phyloP scores from a whole-genome alignment of 2,113 vertebrate genomes.

The Antechinus stuartii region DNA sequence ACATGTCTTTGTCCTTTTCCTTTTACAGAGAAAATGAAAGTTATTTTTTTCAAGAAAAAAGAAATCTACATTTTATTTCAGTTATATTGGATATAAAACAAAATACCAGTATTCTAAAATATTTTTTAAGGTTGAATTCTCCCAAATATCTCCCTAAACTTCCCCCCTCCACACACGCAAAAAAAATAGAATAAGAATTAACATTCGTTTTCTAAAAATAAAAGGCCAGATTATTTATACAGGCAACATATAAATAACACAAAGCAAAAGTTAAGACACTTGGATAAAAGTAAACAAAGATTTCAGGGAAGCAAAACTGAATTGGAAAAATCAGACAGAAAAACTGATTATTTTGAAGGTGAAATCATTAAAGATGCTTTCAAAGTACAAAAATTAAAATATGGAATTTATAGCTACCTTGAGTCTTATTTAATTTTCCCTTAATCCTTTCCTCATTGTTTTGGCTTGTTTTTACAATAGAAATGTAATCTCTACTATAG shows the following conservation, averaged over 20 bases:
- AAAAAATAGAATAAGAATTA: not conserved
- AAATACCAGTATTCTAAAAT: not conserved
- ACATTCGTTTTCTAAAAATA: not conserved
- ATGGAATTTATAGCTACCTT: conserved; percentile 4
- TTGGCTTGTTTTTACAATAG: not conserved
- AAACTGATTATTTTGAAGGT: not conserved
- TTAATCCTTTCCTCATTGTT: not conserved
- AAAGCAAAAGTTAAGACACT: not conserved
- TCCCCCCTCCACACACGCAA: not conserved
- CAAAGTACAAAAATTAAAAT: not conserved
- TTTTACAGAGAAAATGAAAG: conserved; percentile 19
- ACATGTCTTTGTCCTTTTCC: not conserved
- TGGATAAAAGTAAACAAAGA: not conserved
- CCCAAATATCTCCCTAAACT: not conserved
- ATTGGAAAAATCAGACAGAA: not conserved
- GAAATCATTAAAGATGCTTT: not conserved
- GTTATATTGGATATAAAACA: not conserved
- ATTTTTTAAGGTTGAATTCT: not conserved
- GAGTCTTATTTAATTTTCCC: not conserved
- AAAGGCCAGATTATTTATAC: not conserved
- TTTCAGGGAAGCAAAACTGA: not conserved
- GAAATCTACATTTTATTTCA: conserved; percentile 42
- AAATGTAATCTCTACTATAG: not conserved
- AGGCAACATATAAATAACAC: not conserved
- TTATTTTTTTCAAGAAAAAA: conserved; percentile 35